Conservation (phyloP, 2,797 vertebrate genomes). For the Syngnathus rostellatus region DNA sequence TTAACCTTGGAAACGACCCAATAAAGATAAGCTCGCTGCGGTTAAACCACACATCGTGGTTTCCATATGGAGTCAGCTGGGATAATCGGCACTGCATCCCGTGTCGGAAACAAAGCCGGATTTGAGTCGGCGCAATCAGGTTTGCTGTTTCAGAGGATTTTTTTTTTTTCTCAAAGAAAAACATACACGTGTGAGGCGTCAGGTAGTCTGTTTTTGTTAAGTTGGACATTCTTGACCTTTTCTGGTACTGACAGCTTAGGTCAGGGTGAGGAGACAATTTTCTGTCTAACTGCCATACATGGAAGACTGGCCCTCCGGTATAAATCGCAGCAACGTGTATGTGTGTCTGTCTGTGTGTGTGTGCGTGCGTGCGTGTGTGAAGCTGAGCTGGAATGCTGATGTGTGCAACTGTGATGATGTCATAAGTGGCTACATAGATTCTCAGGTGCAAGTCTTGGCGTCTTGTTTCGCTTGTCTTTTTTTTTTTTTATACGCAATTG, state of each 20-base stretch:
- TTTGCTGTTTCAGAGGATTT: neutral
- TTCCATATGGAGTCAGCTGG: constrained; percentile 51
- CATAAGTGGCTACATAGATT: neutral
- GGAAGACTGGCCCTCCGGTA: constrained; percentile 50
- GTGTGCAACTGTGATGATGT: neutral
- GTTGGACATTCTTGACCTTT: constrained; percentile 60
- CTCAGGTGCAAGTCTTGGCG: neutral
- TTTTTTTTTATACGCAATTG: too few species aligned
- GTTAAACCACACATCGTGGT: constrained; percentile 24
- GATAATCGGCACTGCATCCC: constrained; percentile 43
- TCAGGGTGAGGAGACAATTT: constrained; percentile 37
- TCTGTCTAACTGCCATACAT: constrained; percentile 61
- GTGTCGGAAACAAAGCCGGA: constrained; percentile 14
- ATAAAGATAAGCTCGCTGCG: constrained; percentile 22
- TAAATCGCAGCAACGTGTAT: constrained; percentile 12
- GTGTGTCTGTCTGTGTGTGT: constrained; percentile 10
- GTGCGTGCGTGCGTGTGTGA: constrained; percentile 12
- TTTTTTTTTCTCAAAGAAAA: constrained; percentile 1
- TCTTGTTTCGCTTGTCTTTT: neutral
- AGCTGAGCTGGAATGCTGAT: constrained; percentile 12
- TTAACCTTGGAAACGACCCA: constrained; percentile 27
- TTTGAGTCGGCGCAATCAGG: neutral
- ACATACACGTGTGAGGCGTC: constrained; percentile 10
- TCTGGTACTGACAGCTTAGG: constrained; percentile 45
- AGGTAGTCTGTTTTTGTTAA: constrained; percentile 19